These are phyloP conservation scores for Rhynchonycteris naso DNA, from an alignment of 2,797 vertebrate genomes.

Conservation along the genomic window DNA sequence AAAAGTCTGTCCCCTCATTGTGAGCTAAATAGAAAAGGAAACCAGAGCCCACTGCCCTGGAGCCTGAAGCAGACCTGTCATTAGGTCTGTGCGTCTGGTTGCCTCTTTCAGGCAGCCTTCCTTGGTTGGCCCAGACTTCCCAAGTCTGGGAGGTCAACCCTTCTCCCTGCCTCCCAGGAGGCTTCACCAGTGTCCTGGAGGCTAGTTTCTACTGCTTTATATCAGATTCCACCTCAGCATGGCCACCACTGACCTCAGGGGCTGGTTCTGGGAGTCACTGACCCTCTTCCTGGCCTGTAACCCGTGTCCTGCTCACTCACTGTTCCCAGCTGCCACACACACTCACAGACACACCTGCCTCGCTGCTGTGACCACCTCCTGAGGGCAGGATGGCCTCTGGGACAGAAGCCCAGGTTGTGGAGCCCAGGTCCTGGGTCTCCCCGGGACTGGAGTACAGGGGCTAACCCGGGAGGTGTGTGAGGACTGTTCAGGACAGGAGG, in stretches of 20 bases:
- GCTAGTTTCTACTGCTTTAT: slow-evolving; percentile 52
- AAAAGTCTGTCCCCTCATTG: background rate
- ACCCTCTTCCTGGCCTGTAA: slow-evolving; percentile 40
- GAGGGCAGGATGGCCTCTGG: background rate
- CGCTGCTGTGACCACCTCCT: background rate
- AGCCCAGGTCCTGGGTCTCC: background rate
- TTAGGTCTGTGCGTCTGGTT: no score
- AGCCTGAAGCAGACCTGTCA: background rate
- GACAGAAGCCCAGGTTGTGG: background rate
- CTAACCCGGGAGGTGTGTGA: background rate
- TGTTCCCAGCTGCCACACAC: background rate
- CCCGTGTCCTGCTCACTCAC: background rate
- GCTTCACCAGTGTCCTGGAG: background rate
- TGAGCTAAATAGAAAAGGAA: background rate
- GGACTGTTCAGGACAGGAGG: background rate
- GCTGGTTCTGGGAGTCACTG: slow-evolving; percentile 58
- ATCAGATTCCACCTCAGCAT: background rate
- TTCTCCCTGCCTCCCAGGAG: background rate
- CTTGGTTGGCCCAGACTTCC: background rate
- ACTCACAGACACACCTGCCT: background rate
- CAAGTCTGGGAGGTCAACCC: background rate
- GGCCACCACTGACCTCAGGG: background rate
- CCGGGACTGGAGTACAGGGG: background rate
- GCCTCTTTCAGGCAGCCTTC: background rate
- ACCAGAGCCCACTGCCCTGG: background rate